Conservation (phyloP, 2,113 vertebrate species). For the Megatriorchis doriae region DNA sequence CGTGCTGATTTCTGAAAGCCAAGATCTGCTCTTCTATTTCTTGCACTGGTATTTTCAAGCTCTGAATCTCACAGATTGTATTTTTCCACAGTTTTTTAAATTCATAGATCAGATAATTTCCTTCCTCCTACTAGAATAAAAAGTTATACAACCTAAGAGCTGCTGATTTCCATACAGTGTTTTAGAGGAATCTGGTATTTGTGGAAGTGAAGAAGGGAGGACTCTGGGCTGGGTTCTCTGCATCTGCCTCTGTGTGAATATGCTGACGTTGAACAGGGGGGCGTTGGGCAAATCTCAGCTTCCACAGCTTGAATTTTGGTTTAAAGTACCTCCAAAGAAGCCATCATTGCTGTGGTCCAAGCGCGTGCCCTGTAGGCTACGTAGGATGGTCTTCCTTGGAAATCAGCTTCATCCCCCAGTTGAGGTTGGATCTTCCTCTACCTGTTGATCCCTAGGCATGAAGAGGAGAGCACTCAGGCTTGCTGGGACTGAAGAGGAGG, state of each 20-base stretch:
- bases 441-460: background rate
- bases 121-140: background rate
- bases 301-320: background rate
- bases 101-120: constrained; percentile 25
- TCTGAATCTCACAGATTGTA: background rate
- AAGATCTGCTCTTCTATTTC: background rate
- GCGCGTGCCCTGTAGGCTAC: background rate
- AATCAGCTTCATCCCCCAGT: background rate
- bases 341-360: background rate
- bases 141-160: background rate
- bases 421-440: background rate
- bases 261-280: background rate
- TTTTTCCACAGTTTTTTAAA: constrained; percentile 21
- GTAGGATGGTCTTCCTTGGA: background rate
- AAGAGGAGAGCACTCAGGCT: background rate
- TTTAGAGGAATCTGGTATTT: background rate
- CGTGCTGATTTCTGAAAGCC: background rate
- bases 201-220: background rate
- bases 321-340: background rate
- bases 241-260: background rate
- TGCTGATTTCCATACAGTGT: background rate
- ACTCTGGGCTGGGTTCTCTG: background rate
- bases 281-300: background rate
- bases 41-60: background rate
- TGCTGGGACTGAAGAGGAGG: background rate